A percentile compares a stretch with the other conserved stretches of the same genome.
phyloP scores from a whole-genome alignment of 2,888 invertebrate genomes.

The Tipula vernalis region DNA sequence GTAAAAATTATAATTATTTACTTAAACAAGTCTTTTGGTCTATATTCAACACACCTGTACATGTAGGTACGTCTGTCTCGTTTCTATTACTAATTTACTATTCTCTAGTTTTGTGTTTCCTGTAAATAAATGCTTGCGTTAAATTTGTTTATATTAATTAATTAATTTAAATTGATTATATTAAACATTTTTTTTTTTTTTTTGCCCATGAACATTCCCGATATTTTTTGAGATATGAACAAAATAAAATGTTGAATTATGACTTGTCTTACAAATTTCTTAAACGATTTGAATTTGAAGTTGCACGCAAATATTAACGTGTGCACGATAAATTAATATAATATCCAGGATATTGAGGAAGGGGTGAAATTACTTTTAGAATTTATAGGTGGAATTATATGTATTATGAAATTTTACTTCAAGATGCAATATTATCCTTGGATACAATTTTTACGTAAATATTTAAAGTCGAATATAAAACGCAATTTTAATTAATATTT shows the following conservation, averaged over 20 bases:
- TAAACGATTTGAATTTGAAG: background rate
- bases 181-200: background rate
- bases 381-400: too few species aligned
- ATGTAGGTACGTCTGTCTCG: too few species aligned
- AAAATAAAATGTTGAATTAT: background rate
- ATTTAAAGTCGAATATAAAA: too few species aligned
- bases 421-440: too few species aligned
- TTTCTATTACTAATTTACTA: background rate
- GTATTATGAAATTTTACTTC: too few species aligned
- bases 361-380: too few species aligned
- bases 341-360: background rate
- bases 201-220: background rate
- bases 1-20: too few species aligned
- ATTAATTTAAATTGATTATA: background rate
- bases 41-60: too few species aligned
- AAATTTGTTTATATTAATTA: background rate
- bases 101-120: background rate
- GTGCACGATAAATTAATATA: background rate
- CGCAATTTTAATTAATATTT: too few species aligned
- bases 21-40: too few species aligned
- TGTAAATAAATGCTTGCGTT: background rate
- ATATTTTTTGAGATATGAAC: background rate
- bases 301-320: background rate
- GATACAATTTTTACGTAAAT: too few species aligned
- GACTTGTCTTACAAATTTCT: background rate